Conservation (phyloP, 2,888 invertebrate genomes). For the Eupithecia abbreviata region DNA sequence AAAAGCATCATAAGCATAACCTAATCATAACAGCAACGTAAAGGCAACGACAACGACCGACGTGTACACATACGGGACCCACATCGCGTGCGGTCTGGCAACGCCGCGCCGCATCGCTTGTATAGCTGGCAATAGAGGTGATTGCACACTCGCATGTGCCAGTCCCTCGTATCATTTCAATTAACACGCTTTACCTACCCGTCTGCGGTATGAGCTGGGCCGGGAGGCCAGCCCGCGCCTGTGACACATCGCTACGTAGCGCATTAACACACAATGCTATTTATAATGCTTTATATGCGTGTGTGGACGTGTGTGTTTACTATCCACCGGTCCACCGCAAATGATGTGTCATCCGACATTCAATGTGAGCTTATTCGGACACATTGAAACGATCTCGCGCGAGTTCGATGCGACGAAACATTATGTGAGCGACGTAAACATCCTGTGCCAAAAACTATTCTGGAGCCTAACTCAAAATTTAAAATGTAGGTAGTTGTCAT, state of each 20-base stretch:
- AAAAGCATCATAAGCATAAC: neutral
- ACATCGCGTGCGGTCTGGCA: slow-evolving; percentile 66
- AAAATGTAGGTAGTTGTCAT: slow-evolving; percentile 12
- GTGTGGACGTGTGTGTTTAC: slow-evolving; percentile 78
- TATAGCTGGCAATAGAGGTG: slow-evolving; percentile 55
- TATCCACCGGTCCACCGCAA: slow-evolving; percentile 73
- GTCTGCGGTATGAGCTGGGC: slow-evolving; percentile 61
- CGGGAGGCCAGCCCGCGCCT: slow-evolving; percentile 54
- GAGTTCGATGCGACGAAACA: slow-evolving; percentile 40
- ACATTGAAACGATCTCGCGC: slow-evolving; percentile 62
- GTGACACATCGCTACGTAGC: slow-evolving; percentile 80
- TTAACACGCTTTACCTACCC: slow-evolving; percentile 60
- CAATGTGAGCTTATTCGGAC: slow-evolving; percentile 72
- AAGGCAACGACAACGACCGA: slow-evolving; percentile 47
- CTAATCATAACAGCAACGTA: neutral
- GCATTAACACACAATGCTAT: slow-evolving; percentile 77
- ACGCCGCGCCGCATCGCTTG: slow-evolving; percentile 57
- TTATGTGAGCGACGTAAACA: slow-evolving; percentile 34
- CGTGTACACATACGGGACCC: slow-evolving; percentile 52
- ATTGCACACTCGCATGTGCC: slow-evolving; percentile 62
- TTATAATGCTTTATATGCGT: slow-evolving; percentile 73
- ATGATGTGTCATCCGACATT: slow-evolving; percentile 79
- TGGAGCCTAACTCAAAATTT: slow-evolving; percentile 45
- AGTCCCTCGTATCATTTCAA: slow-evolving; percentile 61
- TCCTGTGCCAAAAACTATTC: slow-evolving; percentile 60